phyloP scores from a whole-genome alignment of 2,113 vertebrate species.

The Forbesichthys papilliferus region DNA sequence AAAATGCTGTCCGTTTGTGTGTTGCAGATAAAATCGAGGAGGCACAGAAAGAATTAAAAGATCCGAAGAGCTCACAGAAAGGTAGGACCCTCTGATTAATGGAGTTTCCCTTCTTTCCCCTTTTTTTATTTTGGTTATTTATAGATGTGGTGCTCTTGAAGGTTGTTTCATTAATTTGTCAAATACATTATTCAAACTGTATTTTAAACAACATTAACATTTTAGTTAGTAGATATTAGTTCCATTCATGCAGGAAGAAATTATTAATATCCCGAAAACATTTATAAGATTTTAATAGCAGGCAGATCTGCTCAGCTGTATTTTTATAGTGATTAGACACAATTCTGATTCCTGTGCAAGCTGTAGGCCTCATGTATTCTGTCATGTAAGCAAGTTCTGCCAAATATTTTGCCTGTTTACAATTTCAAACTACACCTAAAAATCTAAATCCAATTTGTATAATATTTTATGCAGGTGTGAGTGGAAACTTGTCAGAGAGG shows the following conservation, averaged over 20 bases:
- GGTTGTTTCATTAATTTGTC: too few relatives aligned
- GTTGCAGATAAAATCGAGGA: slow-evolving; percentile 97
- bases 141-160: neutral
- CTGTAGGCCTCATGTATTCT: too few relatives aligned
- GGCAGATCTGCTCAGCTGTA: too few relatives aligned
- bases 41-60: slow-evolving; percentile 96
- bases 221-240: too few relatives aligned
- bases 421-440: neutral
- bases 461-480: neutral
- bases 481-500: too few relatives aligned
- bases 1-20: slow-evolving; percentile 55
- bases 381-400: too few relatives aligned
- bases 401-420: neutral
- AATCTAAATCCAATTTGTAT: neutral
- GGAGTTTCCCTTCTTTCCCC: neutral
- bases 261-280: too few relatives aligned
- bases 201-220: too few relatives aligned
- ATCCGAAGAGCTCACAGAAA: slow-evolving; percentile 88
- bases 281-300: too few relatives aligned
- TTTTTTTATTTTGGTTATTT: neutral
- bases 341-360: too few relatives aligned
- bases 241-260: too few relatives aligned
- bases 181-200: neutral
- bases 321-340: too few relatives aligned
- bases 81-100: slow-evolving; percentile 71